phyloP scores from a whole-genome alignment of 2,888 invertebrate genomes.

The Schizaphis graminum region DNA sequence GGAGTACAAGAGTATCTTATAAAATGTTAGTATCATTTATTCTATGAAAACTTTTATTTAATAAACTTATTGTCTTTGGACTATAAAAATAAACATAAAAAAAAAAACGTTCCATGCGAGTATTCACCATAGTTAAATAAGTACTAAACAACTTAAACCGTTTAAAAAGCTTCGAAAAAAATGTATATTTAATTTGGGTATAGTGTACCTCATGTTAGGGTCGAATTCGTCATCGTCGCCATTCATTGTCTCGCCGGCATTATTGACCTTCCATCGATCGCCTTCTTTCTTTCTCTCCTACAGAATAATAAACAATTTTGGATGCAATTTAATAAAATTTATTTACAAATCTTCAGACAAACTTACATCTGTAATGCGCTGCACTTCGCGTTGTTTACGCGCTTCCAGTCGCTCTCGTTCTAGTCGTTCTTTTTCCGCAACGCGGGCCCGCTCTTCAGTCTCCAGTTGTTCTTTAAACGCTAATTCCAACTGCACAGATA shows the following conservation, averaged over 20 bases:
- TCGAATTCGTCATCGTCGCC: conserved; percentile 67
- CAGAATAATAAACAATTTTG: conserved; percentile 9
- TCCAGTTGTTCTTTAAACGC: conserved; percentile 86
- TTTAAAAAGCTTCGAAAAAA: conserved; percentile 20
- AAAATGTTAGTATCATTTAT: background rate
- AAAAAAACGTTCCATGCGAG: conserved; percentile 34
- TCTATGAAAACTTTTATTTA: background rate
- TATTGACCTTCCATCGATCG: conserved; percentile 72
- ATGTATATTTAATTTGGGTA: background rate
- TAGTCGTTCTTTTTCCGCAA: conserved; percentile 83
- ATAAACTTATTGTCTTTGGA: background rate
- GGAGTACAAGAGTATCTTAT: background rate
- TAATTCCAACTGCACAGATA: conserved; percentile 79
- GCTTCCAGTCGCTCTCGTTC: conserved; percentile 89
- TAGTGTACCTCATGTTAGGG: conserved; percentile 65
- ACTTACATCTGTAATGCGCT: conserved; percentile 83
- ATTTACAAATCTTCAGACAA: background rate
- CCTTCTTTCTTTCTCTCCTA: conserved; percentile 69
- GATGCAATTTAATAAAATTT: background rate
- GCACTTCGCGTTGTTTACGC: conserved; percentile 88
- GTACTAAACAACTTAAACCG: background rate
- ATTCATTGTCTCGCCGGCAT: conserved; percentile 70
- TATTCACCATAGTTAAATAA: conserved; percentile 29
- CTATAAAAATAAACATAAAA: background rate
- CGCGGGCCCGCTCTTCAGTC: conserved; percentile 82